A percentile compares a stretch with the other conserved stretches of the same genome.
Conservation (phyloP, 2,797 vertebrate species). For the Spinus pinus region DNA sequence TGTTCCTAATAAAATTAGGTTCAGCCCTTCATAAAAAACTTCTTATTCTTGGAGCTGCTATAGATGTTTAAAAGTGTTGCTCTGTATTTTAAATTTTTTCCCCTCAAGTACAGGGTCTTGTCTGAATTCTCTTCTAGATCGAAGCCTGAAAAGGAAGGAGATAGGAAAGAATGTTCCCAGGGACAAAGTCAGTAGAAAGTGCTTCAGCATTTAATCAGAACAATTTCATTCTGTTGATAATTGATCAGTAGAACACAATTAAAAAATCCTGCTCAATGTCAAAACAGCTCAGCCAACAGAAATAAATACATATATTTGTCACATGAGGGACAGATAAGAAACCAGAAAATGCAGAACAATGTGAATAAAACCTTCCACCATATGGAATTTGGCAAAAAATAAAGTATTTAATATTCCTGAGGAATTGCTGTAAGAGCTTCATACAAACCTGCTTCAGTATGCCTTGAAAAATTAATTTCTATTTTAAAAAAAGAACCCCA, state of each 20-base stretch:
- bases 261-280: not conserved
- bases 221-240: not conserved
- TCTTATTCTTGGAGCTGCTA: not conserved
- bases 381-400: not conserved
- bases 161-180: not conserved
- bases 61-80: not conserved
- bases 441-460: not conserved
- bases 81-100: not conserved
- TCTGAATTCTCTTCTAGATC: not conserved
- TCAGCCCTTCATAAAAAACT: not conserved
- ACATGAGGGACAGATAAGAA: not conserved
- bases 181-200: not conserved
- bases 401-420: not conserved
- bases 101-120: not conserved
- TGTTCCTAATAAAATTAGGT: not conserved
- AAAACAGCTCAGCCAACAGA: not conserved
- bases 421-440: not conserved
- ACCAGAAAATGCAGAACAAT: not conserved
- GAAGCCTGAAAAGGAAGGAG: not conserved
- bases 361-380: not conserved
- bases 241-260: not conserved
- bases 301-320: not conserved
- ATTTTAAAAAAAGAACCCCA: not conserved
- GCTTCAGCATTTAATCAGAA: not conserved
- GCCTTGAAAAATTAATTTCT: constrained; percentile 7